Conservation (phyloP, 1,140 invertebrate species). For the Asbolus verrucosus region DNA sequence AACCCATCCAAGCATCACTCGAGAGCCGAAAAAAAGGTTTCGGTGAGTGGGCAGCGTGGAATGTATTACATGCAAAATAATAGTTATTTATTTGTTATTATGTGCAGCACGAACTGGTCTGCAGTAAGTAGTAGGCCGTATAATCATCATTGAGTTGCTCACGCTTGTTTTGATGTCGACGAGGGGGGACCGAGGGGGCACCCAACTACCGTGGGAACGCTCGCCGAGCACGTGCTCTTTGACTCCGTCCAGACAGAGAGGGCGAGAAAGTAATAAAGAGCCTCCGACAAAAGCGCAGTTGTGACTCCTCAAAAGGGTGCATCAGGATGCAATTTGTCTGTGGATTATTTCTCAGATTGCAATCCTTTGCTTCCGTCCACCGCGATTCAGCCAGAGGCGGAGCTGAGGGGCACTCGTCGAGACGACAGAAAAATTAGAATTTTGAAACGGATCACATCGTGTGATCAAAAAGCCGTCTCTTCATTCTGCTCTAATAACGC, state of each 20-base stretch:
- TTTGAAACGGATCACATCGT: background rate
- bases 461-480: too few species aligned
- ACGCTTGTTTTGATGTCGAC: constrained; percentile 41
- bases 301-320: background rate
- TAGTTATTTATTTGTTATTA: constrained; percentile 54
- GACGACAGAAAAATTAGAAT: too few species aligned
- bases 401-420: too few species aligned
- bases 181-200: constrained; percentile 36
- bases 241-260: background rate
- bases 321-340: background rate
- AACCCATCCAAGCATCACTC: background rate
- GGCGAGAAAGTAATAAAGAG: background rate
- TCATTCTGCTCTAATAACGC: too few species aligned
- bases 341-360: background rate
- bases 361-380: background rate
- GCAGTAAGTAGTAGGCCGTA: constrained; percentile 49
- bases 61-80: constrained; percentile 52
- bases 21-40: background rate
- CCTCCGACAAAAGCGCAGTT: background rate
- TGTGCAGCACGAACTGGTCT: constrained; percentile 50
- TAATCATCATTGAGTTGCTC: constrained; percentile 53
- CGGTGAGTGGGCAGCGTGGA: constrained; percentile 45
- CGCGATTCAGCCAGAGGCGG: background rate
- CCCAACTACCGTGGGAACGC: constrained; percentile 56
- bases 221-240: constrained; percentile 52